Evolutionary conservation across 2,888 invertebrate genomes (phyloP).

Genomic region (Eristalinus sepulchralis): DNA sequence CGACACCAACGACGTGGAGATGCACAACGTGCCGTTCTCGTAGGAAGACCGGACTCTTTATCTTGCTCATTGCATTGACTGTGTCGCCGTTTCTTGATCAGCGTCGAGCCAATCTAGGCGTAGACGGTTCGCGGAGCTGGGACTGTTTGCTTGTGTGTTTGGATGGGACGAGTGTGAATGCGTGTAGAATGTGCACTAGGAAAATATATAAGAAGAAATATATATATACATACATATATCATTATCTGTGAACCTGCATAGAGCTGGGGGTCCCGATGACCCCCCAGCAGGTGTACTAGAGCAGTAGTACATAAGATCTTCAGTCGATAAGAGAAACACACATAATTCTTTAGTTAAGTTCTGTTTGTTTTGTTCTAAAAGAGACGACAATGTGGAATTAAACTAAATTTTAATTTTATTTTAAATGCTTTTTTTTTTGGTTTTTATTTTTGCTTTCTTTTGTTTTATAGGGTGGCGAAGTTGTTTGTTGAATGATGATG

Average conservation of each 20-base stretch:
- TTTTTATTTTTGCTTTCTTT: neutral
- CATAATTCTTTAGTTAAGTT: neutral
- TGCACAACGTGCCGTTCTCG: constrained; percentile 33
- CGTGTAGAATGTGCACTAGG: constrained; percentile 43
- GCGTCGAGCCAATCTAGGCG: constrained; percentile 13
- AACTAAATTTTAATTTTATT: constrained; percentile 17
- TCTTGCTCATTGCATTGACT: constrained; percentile 1
- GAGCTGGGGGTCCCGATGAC: constrained; percentile 3
- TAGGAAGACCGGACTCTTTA: constrained; percentile 15
- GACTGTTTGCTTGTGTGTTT: constrained; percentile 48
- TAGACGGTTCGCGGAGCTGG: constrained; percentile 38
- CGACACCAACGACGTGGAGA: constrained; percentile 74
- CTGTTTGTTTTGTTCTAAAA: constrained; percentile 8
- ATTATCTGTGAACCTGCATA: constrained; percentile 40
- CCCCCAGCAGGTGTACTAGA: neutral
- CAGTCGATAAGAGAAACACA: constrained; percentile 19
- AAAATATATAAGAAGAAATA: constrained; percentile 56
- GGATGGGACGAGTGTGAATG: constrained; percentile 52
- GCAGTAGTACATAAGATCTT: constrained; percentile 16
- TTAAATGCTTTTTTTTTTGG: neutral
- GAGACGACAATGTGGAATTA: constrained; percentile 3
- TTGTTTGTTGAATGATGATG: neutral
- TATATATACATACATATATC: constrained; percentile 26
- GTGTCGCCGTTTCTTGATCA: constrained; percentile 29
- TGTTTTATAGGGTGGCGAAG: too few relatives aligned